Base-by-base conservation (phyloP, 2,888 invertebrate species). In the Panzeria rudis region DNA sequence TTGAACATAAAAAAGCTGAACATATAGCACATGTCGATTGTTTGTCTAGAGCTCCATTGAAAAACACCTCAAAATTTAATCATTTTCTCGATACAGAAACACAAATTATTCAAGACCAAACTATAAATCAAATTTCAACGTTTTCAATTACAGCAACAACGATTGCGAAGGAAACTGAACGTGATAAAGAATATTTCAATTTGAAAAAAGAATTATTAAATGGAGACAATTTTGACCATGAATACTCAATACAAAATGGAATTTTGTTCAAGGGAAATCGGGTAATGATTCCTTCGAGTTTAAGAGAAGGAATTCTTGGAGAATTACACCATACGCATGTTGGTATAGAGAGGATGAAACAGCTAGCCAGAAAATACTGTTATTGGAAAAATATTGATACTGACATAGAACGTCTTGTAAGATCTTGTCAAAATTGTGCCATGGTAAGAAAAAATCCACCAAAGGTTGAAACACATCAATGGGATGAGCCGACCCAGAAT, bases 31-130 rank as follows among this genome's bases (percentile, higher is more conserved):
- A 47, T 17, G 47, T 23, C 54, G 85, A 87, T 76, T 86, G 83
- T 66, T 66, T 87, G 7, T 86, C 84, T 2, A 86, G 83, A n/a
- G 85, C 85, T 5, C 75, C 76, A 4, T 1, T 82, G 5, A 71
- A 23, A 23, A 13, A 29, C 0, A 56, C 38, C 3, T n/a, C 32
- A 13, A 59, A 69, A 8, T 25, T 17, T 54, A 59, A 56, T 52
- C 29, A 68, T 59, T 56, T 77, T 29, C 20, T 76, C 13, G 54
- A 77, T 52, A 25, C 47, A 17, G 56, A 76, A 29, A 47, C 61
- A 52, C 15, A 38, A 1, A 61, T 17, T 9, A 61, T 61, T 29
- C 66, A 81, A 13, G 75, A 61, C 5, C 81, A 81, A 75, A 61
- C 17, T 61, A 81, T 78, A 13, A 77, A 81, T 25, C 59, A 69